Conservation (phyloP, 2,888 invertebrate genomes). For the Glyphotaelius pellucidus region DNA sequence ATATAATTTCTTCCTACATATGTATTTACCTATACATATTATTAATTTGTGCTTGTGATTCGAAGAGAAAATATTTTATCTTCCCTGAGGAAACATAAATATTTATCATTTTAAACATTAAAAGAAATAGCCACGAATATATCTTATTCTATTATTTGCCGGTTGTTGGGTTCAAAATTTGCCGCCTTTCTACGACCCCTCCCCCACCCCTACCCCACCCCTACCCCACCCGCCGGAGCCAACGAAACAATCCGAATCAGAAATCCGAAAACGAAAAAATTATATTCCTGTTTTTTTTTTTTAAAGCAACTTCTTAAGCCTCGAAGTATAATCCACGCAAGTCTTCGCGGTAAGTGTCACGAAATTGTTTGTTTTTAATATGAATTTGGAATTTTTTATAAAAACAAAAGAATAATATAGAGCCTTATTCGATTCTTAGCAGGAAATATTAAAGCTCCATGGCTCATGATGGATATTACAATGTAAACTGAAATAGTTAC, state of each 20-base stretch:
- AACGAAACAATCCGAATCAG: neutral
- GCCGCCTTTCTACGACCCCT: neutral
- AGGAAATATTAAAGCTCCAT: neutral
- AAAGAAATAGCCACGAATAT: neutral
- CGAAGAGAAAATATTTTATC: neutral
- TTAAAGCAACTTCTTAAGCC: too few species aligned
- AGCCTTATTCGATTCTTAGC: neutral
- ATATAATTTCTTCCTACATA: neutral
- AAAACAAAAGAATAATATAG: neutral
- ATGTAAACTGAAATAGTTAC: neutral
- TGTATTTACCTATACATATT: neutral
- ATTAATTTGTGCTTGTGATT: neutral
- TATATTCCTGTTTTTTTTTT: neutral
- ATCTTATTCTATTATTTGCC: neutral
- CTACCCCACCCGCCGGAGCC: neutral
- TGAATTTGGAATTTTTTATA: too few species aligned
- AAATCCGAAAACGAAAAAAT: neutral
- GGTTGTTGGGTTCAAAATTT: neutral
- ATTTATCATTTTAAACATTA: neutral
- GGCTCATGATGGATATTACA: neutral
- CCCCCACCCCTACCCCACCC: neutral
- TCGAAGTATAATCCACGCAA: too few species aligned
- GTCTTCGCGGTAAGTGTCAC: too few species aligned
- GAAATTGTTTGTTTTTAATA: neutral
- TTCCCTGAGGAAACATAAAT: neutral